Base-by-base conservation (phyloP, 2,888 invertebrate species). In the Empis stercorea region DNA sequence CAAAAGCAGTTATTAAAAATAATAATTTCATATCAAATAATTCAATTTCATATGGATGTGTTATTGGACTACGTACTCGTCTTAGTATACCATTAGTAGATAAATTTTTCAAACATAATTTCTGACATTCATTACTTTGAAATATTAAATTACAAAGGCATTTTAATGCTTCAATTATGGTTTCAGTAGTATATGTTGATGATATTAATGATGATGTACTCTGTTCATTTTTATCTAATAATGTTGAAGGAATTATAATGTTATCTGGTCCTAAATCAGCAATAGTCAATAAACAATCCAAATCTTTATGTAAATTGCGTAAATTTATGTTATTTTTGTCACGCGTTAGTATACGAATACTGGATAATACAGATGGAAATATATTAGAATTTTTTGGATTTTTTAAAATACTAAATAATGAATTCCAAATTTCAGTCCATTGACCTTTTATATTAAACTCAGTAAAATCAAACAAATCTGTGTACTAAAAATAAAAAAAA, bases 101-200 rank as follows among this genome's bases (percentile, higher is more conserved):
- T 58, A 73, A 80, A 73, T 74, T 80, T 57, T 71, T 68, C 32
- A 73, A 69, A 57, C 80, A 79, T 49, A 76, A 68, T 39, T 71
- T 69, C 55, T 81, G 80, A 10, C 80, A 78, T 45, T 73, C 72
- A 3, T 62, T 56, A 61, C 81, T 81, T 63, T 94, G 88, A 63
- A 79, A 93, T 46, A 91, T 76, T 54, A 95, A 72, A 67, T 96
- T 96, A 63, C 87, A 92, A 10, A 95, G 71, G 61, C 91, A 83
- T 70, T 94, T 95, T 46, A 87, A 71, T 1, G 89, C 84, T 69
- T 93, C 93, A 7, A 86, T 72, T 3, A 74, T 75, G 20, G 79
- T 71, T 63, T 77, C 68, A 63, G 78, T 74, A 30, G 70, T 63
- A 49, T 70, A 41, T 15, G 11, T 48, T 36, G 37, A 56, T 13